phyloP scores from a whole-genome alignment of 2,888 invertebrate species.

The Thumatha senex region DNA sequence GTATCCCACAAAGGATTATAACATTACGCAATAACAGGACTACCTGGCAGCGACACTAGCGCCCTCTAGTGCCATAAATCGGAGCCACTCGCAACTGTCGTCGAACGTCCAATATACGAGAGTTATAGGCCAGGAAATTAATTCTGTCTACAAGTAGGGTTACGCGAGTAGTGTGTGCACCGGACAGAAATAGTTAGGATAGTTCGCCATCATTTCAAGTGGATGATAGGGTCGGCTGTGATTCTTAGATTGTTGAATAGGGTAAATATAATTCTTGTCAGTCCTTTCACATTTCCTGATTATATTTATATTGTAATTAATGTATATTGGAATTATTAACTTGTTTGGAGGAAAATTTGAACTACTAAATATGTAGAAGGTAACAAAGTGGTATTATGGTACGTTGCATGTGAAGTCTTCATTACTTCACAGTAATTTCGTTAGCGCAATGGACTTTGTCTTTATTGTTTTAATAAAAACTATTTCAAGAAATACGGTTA shows the following conservation, averaged over 20 bases:
- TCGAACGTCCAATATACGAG: constrained; percentile 78
- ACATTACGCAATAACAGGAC: constrained; percentile 28
- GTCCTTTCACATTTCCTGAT: too few relatives aligned
- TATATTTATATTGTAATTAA: too few relatives aligned
- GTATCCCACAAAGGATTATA: constrained; percentile 19
- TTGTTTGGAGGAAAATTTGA: too few relatives aligned
- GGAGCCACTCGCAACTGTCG: constrained; percentile 72
- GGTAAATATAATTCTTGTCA: neutral
- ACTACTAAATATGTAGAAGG: too few relatives aligned
- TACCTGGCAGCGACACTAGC: constrained; percentile 69
- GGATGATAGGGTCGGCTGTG: neutral
- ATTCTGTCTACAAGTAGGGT: constrained; percentile 80
- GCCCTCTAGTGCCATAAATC: constrained; percentile 73
- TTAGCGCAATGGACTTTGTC: too few relatives aligned
- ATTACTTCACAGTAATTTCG: too few relatives aligned
- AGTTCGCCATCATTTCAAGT: constrained; percentile 6
- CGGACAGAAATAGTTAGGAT: constrained; percentile 26
- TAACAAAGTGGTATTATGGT: too few relatives aligned
- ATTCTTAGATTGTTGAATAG: neutral
- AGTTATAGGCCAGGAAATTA: constrained; percentile 82
- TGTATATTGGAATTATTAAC: too few relatives aligned
- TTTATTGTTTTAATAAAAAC: too few relatives aligned
- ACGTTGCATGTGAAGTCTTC: too few relatives aligned
- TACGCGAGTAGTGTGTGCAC: constrained; percentile 52
- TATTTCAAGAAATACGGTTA: too few relatives aligned